Evolutionary conservation across 1,140 invertebrate genomes (phyloP).

Genomic region (Drosophila sp.): DNA sequence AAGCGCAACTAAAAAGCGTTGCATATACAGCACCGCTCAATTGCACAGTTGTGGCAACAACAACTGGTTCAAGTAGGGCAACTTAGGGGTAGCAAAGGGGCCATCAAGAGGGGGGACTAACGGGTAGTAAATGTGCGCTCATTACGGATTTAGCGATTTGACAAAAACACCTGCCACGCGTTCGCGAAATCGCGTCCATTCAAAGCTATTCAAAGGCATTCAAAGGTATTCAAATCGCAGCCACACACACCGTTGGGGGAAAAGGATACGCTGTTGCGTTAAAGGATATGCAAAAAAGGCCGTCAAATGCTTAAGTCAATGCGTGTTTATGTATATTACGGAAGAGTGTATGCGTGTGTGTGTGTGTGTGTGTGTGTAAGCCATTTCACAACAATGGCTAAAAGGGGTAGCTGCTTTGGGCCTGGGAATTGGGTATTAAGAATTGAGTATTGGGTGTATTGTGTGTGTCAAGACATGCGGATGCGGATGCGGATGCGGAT

Average conservation of each 20-base stretch:
- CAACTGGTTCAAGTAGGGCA: background rate
- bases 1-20: no score
- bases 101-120: background rate
- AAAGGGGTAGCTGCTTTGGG: conserved; percentile 38
- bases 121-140: conserved; percentile 30
- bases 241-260: background rate
- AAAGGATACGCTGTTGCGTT: conserved; percentile 23
- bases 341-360: background rate
- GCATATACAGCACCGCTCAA: no score
- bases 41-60: no score
- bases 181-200: conserved; percentile 14
- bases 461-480: conserved; percentile 23
- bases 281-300: conserved; percentile 40
- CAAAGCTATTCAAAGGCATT: conserved; percentile 24
- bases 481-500: conserved; percentile 18
- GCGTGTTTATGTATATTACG: conserved; percentile 16
- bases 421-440: conserved; percentile 36
- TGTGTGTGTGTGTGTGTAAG: conserved; percentile 8
- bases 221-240: conserved; percentile 2
- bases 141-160: conserved; percentile 43
- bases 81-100: no score
- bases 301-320: conserved; percentile 35
- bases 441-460: conserved; percentile 25
- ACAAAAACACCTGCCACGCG: conserved; percentile 36
- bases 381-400: conserved; percentile 46